Evolutionary conservation across 2,888 invertebrate genomes (phyloP).

Genomic region (Pollenia griseotomentosa): DNA sequence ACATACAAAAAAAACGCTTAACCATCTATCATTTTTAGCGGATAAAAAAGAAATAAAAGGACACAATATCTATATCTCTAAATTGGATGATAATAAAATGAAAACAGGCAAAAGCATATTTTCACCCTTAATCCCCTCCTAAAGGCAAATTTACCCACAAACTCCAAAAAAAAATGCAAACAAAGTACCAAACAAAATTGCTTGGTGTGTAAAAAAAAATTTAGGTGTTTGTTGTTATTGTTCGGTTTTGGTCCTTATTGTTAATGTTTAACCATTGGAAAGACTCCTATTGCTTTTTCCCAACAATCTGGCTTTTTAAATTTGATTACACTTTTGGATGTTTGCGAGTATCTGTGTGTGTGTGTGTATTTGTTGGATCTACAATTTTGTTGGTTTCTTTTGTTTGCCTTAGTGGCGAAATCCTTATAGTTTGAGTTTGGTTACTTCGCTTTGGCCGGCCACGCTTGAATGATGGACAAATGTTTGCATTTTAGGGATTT

Average conservation of each 20-base stretch:
- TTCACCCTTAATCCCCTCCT: not conserved
- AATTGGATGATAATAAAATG: slow-evolving; percentile 6
- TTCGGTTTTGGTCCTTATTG: slow-evolving; percentile 45
- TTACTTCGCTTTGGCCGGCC: slow-evolving; percentile 6
- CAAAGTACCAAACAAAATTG: not conserved
- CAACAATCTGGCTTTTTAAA: slow-evolving; percentile 61
- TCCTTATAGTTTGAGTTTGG: slow-evolving; percentile 6
- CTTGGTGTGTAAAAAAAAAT: slow-evolving; percentile 25
- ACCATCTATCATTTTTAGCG: slow-evolving; percentile 59
- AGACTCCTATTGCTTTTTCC: slow-evolving; percentile 23
- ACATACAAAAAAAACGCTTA: slow-evolving; percentile 36
- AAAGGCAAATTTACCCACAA: slow-evolving; percentile 25
- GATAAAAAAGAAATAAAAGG: slow-evolving; percentile 12
- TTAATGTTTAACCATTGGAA: slow-evolving; percentile 56
- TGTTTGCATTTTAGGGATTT: slow-evolving; percentile 71
- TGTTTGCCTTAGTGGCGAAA: slow-evolving; percentile 30
- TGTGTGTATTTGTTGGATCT: not conserved
- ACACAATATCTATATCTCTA: slow-evolving; percentile 7
- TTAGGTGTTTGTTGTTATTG: slow-evolving; percentile 48
- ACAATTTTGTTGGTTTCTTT: slow-evolving; percentile 37
- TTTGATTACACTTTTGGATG: slow-evolving; percentile 63
- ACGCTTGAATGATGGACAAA: slow-evolving; percentile 67
- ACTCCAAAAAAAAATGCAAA: not conserved
- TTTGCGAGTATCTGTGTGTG: slow-evolving; percentile 1
- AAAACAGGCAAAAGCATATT: slow-evolving; percentile 10